A percentile compares a stretch with the other conserved stretches of the same genome.
Evolutionary conservation across 2,113 vertebrate genomes (phyloP).

Genomic region (Notechis scutatus): DNA sequence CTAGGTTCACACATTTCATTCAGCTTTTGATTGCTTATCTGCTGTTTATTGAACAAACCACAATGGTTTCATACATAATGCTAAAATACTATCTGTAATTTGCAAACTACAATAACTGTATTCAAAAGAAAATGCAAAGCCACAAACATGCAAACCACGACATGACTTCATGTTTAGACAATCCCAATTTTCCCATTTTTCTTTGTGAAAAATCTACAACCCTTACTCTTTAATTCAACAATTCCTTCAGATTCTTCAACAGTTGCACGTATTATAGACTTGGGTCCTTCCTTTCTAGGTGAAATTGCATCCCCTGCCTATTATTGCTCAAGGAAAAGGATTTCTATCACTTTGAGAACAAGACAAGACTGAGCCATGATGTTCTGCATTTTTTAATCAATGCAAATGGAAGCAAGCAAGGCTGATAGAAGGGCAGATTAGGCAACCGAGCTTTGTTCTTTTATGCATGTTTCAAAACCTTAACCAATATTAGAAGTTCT

Average conservation of each 20-base stretch:
- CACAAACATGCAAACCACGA: not conserved
- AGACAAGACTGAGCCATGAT: not conserved
- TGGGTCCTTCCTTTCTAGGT: not conserved
- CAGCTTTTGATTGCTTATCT: not conserved
- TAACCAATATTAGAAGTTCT: not conserved
- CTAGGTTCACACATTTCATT: not conserved
- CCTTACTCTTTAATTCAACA: not conserved
- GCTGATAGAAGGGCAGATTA: not conserved
- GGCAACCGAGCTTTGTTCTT: not conserved
- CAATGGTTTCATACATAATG: not conserved
- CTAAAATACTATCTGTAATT: not conserved
- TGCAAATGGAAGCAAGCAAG: not conserved
- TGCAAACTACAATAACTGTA: not conserved
- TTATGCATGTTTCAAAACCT: not conserved
- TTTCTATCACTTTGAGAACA: not conserved
- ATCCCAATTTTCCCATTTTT: not conserved
- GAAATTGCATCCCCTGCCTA: not conserved
- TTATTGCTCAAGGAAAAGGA: not conserved
- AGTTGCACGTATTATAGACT: not conserved
- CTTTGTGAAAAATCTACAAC: not conserved
- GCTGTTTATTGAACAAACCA: not conserved
- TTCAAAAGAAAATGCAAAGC: not conserved
- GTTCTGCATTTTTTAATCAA: not conserved
- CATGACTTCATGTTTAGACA: not conserved
- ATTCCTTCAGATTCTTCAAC: not conserved